Evolutionary conservation across 2,113 vertebrate genomes (phyloP).

Genomic region (Brienomyrus longianalis): DNA sequence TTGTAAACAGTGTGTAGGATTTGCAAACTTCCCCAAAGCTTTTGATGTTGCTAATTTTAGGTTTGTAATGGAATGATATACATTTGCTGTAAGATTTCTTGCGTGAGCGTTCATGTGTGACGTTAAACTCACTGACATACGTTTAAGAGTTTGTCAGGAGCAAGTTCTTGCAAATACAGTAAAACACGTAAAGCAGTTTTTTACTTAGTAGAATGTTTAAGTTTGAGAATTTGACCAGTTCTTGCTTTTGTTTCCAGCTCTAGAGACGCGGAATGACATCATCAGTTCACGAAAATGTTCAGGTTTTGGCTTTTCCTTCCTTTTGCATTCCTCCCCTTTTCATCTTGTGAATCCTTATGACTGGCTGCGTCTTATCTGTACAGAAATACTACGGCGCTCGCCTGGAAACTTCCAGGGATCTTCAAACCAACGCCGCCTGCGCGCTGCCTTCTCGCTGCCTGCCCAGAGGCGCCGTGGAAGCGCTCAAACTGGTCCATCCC

Average conservation of each 20-base stretch:
- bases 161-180: not conserved
- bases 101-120: no score
- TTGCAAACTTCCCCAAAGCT: not conserved
- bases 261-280: slow-evolving; percentile 23
- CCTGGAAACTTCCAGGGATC: slow-evolving; percentile 45
- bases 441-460: not conserved
- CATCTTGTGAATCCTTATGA: not conserved
- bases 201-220: not conserved
- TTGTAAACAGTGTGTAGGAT: not conserved
- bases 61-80: not conserved
- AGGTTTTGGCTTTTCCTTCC: slow-evolving; percentile 18
- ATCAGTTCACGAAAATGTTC: slow-evolving; percentile 31
- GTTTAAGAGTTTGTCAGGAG: not conserved
- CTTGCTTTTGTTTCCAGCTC: not conserved
- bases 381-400: slow-evolving; percentile 51
- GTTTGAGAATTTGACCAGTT: not conserved
- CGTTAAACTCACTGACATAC: not conserved
- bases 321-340: not conserved
- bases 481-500: slow-evolving; percentile 54
- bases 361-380: not conserved
- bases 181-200: not conserved
- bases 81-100: not conserved
- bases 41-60: not conserved
- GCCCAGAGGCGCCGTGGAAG: slow-evolving; percentile 39
- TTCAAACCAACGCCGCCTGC: slow-evolving; percentile 57